Conservation (phyloP, 2,888 invertebrate genomes). For the Lithophane socia region DNA sequence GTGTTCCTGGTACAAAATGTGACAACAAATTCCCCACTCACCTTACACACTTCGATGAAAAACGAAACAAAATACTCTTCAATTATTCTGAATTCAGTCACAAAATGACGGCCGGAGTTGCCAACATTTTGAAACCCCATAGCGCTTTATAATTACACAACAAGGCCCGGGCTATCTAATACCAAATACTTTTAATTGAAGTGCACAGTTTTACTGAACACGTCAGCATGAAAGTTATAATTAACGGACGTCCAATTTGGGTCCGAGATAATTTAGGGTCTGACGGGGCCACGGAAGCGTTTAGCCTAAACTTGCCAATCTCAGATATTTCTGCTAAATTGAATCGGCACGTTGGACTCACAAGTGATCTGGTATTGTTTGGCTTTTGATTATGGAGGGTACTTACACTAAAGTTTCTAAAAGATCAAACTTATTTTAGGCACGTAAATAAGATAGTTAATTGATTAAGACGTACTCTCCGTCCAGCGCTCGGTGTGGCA, state of each 20-base stretch:
- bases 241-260: slow-evolving; percentile 83
- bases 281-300: slow-evolving; percentile 71
- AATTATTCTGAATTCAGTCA: slow-evolving; percentile 52
- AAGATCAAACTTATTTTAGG: slow-evolving; percentile 39
- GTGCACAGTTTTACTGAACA: slow-evolving; percentile 79
- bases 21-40: not conserved
- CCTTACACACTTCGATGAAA: slow-evolving; percentile 25
- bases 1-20: slow-evolving; percentile 3
- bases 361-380: slow-evolving; percentile 20
- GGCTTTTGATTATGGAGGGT: not conserved
- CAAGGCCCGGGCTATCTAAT: slow-evolving; percentile 65
- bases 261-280: slow-evolving; percentile 81
- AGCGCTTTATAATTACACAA: slow-evolving; percentile 68
- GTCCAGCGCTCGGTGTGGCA: no score
- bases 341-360: slow-evolving; percentile 33
- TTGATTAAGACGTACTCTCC: no score
- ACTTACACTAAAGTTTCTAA: not conserved
- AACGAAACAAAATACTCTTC: slow-evolving; percentile 37
- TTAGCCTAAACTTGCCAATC: slow-evolving; percentile 54
- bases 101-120: slow-evolving; percentile 31
- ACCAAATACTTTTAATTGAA: slow-evolving; percentile 82
- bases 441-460: no score
- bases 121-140: slow-evolving; percentile 50
- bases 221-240: slow-evolving; percentile 84
- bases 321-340: slow-evolving; percentile 56